A percentile compares a stretch with the other conserved stretches of the same genome.
phyloP scores from a whole-genome alignment of 2,113 vertebrate genomes.

The Bothrops jararaca region DNA sequence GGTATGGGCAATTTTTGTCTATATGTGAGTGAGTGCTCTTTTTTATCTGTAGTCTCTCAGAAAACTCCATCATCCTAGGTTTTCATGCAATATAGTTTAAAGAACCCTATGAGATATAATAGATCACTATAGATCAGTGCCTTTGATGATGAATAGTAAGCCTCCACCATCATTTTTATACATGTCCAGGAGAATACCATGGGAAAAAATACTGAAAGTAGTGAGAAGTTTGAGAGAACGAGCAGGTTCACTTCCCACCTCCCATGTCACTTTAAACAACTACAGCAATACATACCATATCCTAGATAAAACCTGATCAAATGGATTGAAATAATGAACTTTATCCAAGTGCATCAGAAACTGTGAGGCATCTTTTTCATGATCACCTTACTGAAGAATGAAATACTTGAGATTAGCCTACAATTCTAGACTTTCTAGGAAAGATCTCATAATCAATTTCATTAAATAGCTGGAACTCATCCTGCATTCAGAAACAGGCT shows the following conservation, averaged over 20 bases:
- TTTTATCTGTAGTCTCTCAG: background rate
- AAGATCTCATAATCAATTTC: background rate
- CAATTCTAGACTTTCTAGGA: background rate
- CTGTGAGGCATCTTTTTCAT: background rate
- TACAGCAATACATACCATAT: background rate
- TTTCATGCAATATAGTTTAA: background rate
- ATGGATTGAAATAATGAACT: background rate
- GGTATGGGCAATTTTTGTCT: background rate
- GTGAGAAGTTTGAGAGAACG: background rate
- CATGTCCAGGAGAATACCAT: background rate
- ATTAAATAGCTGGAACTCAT: background rate
- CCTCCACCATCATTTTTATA: background rate
- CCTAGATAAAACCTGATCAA: background rate
- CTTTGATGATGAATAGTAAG: background rate
- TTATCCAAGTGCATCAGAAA: background rate
- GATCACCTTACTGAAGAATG: background rate
- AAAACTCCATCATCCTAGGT: background rate
- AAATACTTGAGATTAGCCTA: background rate
- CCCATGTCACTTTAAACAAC: background rate
- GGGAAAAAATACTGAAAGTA: background rate
- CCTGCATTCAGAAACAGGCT: background rate
- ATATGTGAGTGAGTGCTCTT: background rate
- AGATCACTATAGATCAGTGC: background rate
- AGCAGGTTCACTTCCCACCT: background rate
- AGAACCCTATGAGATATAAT: background rate